Conservation (phyloP, 2,113 vertebrate genomes). For the Mus pahari region DNA sequence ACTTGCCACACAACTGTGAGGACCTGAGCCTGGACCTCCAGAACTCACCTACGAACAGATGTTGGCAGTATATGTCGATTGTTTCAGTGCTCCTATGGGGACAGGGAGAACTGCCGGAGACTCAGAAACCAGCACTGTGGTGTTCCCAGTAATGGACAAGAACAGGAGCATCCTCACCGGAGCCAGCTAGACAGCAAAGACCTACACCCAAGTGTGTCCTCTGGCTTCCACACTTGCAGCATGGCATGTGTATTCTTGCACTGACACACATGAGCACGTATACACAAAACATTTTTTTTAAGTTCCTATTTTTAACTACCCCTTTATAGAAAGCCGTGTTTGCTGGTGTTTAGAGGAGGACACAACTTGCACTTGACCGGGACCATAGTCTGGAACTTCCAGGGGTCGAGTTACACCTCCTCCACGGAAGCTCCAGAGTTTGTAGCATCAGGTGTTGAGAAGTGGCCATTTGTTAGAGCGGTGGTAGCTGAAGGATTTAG, state of each 20-base stretch:
- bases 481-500: background rate
- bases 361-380: background rate
- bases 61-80: background rate
- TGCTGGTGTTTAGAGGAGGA: constrained; percentile 18
- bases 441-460: background rate
- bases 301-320: background rate
- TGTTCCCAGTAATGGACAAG: too few species aligned
- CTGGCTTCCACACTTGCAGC: background rate
- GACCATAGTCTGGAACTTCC: background rate
- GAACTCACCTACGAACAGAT: background rate
- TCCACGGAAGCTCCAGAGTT: background rate
- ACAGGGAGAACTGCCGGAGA: background rate
- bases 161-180: too few species aligned
- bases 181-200: background rate
- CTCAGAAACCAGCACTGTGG: background rate
- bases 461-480: background rate
- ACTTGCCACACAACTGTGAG: background rate
- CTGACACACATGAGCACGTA: background rate
- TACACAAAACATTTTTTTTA: background rate
- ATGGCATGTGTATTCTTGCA: background rate
- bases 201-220: background rate
- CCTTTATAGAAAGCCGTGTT: constrained; percentile 19
- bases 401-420: background rate
- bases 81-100: background rate
- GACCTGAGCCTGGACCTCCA: background rate